Conservation (phyloP, 1,140 invertebrate genomes). For the Neodiprion pinetum region DNA sequence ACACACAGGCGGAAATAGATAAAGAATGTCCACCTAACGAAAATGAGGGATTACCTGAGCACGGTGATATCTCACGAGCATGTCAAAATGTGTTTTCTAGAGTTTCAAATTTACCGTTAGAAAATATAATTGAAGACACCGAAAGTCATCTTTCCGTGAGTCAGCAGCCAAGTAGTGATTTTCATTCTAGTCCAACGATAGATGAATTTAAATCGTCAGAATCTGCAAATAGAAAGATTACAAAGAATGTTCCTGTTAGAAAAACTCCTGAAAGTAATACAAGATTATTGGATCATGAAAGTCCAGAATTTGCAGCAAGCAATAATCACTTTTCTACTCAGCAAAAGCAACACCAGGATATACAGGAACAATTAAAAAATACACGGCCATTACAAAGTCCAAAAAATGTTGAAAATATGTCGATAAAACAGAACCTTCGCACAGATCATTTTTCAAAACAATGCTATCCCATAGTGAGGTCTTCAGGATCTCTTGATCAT, state of each 20-base stretch:
- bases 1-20: conserved; percentile 51
- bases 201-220: conserved; percentile 25
- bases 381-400: neutral
- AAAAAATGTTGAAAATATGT: neutral
- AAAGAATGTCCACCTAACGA: conserved; percentile 55
- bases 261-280: neutral
- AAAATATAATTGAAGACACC: conserved; percentile 57
- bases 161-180: conserved; percentile 44
- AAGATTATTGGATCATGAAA: neutral
- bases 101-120: conserved; percentile 33
- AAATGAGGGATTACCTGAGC: conserved; percentile 44
- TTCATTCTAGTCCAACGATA: conserved; percentile 30
- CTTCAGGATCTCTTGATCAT: neutral
- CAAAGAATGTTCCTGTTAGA: neutral
- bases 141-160: conserved; percentile 56
- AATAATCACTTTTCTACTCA: neutral
- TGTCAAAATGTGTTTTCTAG: conserved; percentile 42
- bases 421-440: neutral
- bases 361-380: neutral
- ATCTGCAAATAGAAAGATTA: neutral
- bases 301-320: no score
- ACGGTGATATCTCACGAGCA: conserved; percentile 47
- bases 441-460: no score
- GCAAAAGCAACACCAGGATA: neutral
- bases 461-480: neutral